phyloP scores from a whole-genome alignment of 2,888 invertebrate species.

The Parnassius mnemosyne region DNA sequence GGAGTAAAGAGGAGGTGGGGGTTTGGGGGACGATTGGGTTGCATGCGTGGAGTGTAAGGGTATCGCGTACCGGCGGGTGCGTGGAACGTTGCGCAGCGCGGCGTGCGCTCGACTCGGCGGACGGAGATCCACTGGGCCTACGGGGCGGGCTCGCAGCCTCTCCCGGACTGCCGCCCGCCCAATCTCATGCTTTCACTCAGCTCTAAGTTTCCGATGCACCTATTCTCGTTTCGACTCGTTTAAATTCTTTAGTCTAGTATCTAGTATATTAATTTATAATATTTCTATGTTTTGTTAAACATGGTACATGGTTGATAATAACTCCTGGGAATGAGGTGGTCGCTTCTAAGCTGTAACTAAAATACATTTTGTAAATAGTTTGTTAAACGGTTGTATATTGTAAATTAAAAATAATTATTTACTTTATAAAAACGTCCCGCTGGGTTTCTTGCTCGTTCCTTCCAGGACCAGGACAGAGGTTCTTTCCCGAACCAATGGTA shows the following conservation, averaged over 20 bases:
- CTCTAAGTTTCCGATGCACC: constrained; percentile 53
- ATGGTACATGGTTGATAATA: too few relatives aligned
- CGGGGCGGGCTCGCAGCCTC: constrained; percentile 56
- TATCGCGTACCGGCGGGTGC: constrained; percentile 76
- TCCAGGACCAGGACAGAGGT: too few relatives aligned
- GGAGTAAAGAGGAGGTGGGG: constrained; percentile 28
- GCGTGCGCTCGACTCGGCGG: constrained; percentile 75
- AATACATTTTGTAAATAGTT: too few relatives aligned
- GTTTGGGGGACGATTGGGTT: constrained; percentile 37
- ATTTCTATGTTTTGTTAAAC: too few relatives aligned
- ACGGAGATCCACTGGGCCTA: constrained; percentile 66
- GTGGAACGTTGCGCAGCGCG: constrained; percentile 62
- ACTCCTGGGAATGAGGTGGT: too few relatives aligned
- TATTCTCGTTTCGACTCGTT: constrained; percentile 18
- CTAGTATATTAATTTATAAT: not conserved
- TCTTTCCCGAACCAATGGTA: too few relatives aligned
- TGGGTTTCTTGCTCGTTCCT: too few relatives aligned
- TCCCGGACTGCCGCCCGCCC: constrained; percentile 59
- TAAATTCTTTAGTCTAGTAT: constrained; percentile 7
- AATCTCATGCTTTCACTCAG: constrained; percentile 41
- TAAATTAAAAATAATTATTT: too few relatives aligned
- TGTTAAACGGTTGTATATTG: too few relatives aligned
- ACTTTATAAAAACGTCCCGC: too few relatives aligned
- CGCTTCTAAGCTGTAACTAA: too few relatives aligned
- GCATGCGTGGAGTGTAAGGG: constrained; percentile 56